Conservation (phyloP, 2,797 vertebrate genomes). For the Diglossa cyanea region DNA sequence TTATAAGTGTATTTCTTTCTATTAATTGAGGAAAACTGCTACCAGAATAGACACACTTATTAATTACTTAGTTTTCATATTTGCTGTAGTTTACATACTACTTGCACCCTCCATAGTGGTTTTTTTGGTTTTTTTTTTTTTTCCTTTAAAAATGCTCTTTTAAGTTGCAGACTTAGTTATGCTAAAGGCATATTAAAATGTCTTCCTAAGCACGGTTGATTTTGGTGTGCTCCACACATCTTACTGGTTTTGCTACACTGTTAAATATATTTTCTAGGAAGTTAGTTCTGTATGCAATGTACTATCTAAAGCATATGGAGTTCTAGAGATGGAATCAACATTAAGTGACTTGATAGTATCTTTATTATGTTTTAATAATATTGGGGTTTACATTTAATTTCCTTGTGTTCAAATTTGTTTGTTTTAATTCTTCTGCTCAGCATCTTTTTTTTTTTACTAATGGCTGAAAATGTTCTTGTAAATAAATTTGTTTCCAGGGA, state of each 20-base stretch:
- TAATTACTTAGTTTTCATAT: background rate
- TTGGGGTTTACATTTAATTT: background rate
- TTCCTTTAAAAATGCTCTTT: background rate
- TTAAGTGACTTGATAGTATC: background rate
- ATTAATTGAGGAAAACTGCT: background rate
- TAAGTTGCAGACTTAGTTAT: background rate
- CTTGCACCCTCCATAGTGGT: background rate
- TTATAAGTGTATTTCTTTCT: background rate
- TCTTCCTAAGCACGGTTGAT: background rate
- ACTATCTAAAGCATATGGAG: background rate
- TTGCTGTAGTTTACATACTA: background rate
- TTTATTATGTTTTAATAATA: background rate
- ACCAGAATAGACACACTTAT: fast-evolving
- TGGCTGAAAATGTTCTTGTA: background rate
- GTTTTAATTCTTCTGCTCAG: background rate
- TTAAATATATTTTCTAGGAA: background rate
- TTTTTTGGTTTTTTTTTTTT: background rate
- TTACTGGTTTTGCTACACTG: background rate
- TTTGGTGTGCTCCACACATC: background rate
- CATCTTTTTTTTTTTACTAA: background rate
- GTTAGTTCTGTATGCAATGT: background rate
- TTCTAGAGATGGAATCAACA: background rate
- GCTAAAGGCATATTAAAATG: background rate
- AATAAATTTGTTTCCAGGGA: background rate
- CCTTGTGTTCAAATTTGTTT: background rate